Percentiles rank a stretch among this genome's conserved stretches.
Evolutionary conservation across 2,888 invertebrate species (phyloP).

Genomic region (Morpho achilles): DNA sequence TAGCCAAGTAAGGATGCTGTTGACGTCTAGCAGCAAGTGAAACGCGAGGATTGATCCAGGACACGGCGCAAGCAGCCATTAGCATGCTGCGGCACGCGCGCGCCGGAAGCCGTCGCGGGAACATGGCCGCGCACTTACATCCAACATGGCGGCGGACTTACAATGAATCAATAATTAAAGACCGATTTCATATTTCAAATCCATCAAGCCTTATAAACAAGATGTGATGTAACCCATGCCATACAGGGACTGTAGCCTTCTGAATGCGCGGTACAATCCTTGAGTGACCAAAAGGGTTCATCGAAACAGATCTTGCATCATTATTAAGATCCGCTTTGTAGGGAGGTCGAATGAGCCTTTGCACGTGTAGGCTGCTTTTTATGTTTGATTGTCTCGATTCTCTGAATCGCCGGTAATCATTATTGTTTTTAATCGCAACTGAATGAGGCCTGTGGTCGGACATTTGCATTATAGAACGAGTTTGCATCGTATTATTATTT

Average conservation of each 20-base stretch:
- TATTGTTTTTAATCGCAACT: slow-evolving; percentile 33
- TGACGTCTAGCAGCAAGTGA: slow-evolving; percentile 10
- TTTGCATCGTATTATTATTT: no score
- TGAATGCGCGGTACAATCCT: slow-evolving; percentile 58
- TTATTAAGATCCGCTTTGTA: slow-evolving; percentile 53
- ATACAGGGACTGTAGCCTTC: slow-evolving; percentile 46
- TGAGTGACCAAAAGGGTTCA: slow-evolving; percentile 52
- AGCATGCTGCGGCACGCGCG: slow-evolving; percentile 70
- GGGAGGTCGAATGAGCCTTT: slow-evolving; percentile 51
- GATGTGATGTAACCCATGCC: slow-evolving; percentile 69
- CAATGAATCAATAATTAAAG: slow-evolving; percentile 72
- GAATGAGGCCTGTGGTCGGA: slow-evolving; percentile 28
- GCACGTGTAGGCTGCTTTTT: slow-evolving; percentile 46
- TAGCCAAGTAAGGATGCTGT: slow-evolving; percentile 7
- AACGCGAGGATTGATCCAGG: slow-evolving; percentile 13
- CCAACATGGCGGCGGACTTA: slow-evolving; percentile 68
- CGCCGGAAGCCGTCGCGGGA: slow-evolving; percentile 72
- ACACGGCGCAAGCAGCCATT: slow-evolving; percentile 54
- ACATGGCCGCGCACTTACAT: slow-evolving; percentile 66
- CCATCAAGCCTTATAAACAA: slow-evolving; percentile 54
- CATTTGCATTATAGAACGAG: slow-evolving; percentile 27
- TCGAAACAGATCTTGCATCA: slow-evolving; percentile 42
- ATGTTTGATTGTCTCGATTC: slow-evolving; percentile 53
- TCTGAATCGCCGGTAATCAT: slow-evolving; percentile 40
- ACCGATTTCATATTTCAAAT: slow-evolving; percentile 74